phyloP scores from a whole-genome alignment of 2,797 vertebrate genomes.

The Galago senegalensis region DNA sequence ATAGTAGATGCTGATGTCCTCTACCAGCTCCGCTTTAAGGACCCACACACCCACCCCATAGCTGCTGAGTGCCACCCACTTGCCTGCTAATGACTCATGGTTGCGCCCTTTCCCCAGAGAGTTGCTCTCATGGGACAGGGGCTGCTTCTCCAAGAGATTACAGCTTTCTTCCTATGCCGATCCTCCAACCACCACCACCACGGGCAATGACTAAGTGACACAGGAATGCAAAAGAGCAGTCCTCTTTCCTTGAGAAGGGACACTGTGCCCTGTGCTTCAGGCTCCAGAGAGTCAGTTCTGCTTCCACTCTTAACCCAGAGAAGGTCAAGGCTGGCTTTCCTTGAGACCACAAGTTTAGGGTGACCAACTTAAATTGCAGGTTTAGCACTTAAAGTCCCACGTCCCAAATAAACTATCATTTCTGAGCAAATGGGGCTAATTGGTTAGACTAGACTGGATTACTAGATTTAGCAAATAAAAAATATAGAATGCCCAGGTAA shows the following conservation, averaged over 20 bases:
- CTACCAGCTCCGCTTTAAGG: background rate
- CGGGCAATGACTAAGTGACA: background rate
- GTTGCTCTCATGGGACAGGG: background rate
- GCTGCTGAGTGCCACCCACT: background rate
- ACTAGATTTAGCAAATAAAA: slow-evolving; percentile 48
- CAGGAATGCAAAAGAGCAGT: background rate
- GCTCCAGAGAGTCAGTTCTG: background rate
- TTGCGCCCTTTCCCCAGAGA: background rate
- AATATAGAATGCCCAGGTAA: background rate
- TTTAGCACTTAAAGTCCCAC: background rate
- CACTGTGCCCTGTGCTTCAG: background rate
- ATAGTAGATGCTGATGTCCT: accelerated
- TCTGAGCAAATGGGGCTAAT: background rate
- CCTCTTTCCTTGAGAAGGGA: background rate
- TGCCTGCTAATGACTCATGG: background rate
- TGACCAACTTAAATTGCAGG: background rate
- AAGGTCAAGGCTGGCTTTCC: background rate
- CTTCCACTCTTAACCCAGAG: background rate
- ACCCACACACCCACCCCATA: no score
- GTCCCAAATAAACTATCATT: background rate
- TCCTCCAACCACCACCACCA: background rate
- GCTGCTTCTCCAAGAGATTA: background rate
- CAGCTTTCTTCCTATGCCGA: background rate
- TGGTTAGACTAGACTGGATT: background rate
- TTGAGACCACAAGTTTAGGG: background rate